These are phyloP conservation scores for Mesorhabditis belari DNA, from an alignment of 2,888 invertebrate species.

Conservation along the genomic window DNA sequence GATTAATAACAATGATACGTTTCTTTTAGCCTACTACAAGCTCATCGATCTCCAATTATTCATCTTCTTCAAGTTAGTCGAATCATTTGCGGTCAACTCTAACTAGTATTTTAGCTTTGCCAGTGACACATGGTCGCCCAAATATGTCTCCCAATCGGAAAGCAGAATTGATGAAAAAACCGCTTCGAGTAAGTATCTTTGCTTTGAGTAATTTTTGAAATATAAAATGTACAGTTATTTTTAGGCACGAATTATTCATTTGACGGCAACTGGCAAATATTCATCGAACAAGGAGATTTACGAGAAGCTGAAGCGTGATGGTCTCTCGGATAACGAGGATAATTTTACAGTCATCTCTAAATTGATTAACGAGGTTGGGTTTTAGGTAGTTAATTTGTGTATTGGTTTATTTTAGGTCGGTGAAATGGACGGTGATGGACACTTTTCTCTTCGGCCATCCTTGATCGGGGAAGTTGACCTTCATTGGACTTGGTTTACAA, in stretches of 20 bases:
- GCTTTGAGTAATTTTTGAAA: too few species aligned
- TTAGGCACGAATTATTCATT: constrained; percentile 32
- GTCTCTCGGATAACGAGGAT: constrained; percentile 19
- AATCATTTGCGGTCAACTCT: too few species aligned
- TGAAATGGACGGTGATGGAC: constrained; percentile 1
- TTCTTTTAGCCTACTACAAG: too few species aligned
- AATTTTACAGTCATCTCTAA: constrained; percentile 10
- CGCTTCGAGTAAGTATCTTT: too few species aligned
- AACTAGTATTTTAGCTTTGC: too few species aligned
- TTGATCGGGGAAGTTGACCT: constrained; percentile 17
- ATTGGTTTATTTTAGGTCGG: not conserved
- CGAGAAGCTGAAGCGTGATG: constrained; percentile 23
- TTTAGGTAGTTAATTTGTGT: not conserved
- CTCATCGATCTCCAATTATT: not conserved
- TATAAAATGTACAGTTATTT: too few species aligned
- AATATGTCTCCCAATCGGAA: not conserved
- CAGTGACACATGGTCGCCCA: not conserved
- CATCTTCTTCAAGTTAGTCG: not conserved
- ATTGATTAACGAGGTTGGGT: constrained; percentile 19
- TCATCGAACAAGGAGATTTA: constrained; percentile 6
- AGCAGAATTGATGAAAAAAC: not conserved
- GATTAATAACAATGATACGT: too few species aligned
- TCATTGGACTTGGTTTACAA: constrained; percentile 35
- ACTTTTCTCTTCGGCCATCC: constrained; percentile 7
- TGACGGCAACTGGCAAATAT: constrained; percentile 29